Percentiles rank a stretch among this genome's conserved stretches.
phyloP scores from a whole-genome alignment of 2,797 vertebrate species.

The Trachurus trachurus region DNA sequence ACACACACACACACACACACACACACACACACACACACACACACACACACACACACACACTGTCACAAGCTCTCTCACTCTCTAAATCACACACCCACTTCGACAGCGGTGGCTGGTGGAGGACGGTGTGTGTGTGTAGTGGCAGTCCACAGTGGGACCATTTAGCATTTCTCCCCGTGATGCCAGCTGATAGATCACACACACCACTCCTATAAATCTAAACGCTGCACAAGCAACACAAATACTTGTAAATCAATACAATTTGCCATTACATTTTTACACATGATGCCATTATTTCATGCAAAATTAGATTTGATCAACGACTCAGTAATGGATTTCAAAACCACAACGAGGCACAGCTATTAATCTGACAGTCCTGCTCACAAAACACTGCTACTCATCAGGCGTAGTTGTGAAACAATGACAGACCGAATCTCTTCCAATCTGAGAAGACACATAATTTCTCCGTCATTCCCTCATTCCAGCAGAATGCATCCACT shows the following conservation, averaged over 20 bases:
- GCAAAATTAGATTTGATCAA: conserved; percentile 9
- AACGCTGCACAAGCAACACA: conserved; percentile 22
- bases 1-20: conserved; percentile 16
- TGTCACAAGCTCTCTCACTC: conserved; percentile 55
- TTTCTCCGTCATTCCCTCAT: conserved; percentile 32
- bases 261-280: conserved; percentile 3
- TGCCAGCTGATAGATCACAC: conserved; percentile 56
- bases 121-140: conserved; percentile 28
- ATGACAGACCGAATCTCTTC: conserved; percentile 30
- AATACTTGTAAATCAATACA: conserved; percentile 2
- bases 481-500: conserved; percentile 24
- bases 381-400: conserved; percentile 7
- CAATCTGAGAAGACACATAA: conserved; percentile 16
- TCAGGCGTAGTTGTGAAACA: conserved; percentile 6
- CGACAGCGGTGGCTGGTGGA: conserved; percentile 48
- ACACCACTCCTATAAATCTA: conserved; percentile 47
- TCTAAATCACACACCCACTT: conserved; percentile 67
- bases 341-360: conserved; percentile 20
- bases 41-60: background rate
- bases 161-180: conserved; percentile 51
- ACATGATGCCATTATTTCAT: conserved; percentile 3
- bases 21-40: conserved; percentile 6
- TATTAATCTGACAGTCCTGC: conserved; percentile 26
- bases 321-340: conserved; percentile 24
- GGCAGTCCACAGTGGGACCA: conserved; percentile 41